Base-by-base conservation (phyloP, 2,797 vertebrate species). In the Danio albolineatus region DNA sequence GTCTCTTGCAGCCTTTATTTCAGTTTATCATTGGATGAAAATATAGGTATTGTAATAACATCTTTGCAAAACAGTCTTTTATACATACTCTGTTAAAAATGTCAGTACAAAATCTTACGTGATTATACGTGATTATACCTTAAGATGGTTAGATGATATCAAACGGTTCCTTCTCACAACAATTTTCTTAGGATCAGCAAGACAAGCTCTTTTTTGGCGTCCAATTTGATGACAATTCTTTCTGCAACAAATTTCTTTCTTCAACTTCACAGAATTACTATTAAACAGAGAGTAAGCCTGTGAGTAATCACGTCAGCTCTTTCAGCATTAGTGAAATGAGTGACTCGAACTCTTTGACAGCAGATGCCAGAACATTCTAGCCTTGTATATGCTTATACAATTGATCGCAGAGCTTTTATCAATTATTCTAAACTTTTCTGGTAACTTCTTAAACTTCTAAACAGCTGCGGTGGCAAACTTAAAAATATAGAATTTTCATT, bases 211-310 rank as follows among this genome's bases (percentile, higher is more conserved):
- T 48, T 48, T 66, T 48, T 28, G 48, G 64, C 21, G 67, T 48
- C 44, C 36, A 67, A 66, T 48, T 43, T 64, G 39, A 43, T 64
- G n/a, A 44, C 61, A 43, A 64, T 65, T 46, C 62, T 21, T 14
- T 36, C 44, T 10, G 8, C 0, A 14, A 28, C 21, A 67, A 49
- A 49, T 48, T 7, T 66, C 67, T 19, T 49, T 16, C 49, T 28
- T 49, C 44, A 67, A 49, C 44, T 67, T 67, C 21, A 66, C 43
- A 66, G 44, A 66, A 64, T 16, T 36, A 67, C 44, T 36, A 49
- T 67, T 49, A 49, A 49, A 28, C 2, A 0, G 21, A 0, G 21
- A 5, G 0, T 16, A 36, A 48, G 44, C 19, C 44, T 67, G 21
- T 67, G 64, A 49, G 44, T 49, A 67, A 49, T 67, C 13, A 5